Evolutionary conservation across 1,140 invertebrate genomes (phyloP).

Genomic region (Papilio machaon): DNA sequence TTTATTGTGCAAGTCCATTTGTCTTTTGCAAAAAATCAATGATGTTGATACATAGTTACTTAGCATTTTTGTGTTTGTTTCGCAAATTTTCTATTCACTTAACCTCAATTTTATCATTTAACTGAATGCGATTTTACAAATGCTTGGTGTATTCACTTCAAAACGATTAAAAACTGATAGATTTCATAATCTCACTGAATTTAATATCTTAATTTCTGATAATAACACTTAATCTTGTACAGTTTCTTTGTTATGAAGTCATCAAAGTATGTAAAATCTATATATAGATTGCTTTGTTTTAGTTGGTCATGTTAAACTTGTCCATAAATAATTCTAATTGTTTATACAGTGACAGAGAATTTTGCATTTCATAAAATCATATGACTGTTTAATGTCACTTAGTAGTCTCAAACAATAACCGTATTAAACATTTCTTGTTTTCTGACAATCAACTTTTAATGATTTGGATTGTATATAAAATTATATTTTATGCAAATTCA

Average conservation of each 20-base stretch:
- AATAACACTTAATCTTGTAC: slow-evolving; percentile 26
- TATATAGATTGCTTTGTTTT: slow-evolving; percentile 70
- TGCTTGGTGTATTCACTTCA: not conserved
- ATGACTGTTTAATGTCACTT: not conserved
- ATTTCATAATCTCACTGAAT: slow-evolving; percentile 7
- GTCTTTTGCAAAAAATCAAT: slow-evolving; percentile 1
- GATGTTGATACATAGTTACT: not conserved
- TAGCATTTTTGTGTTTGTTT: slow-evolving; percentile 23
- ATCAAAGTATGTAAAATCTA: slow-evolving; percentile 59
- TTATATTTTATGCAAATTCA: not conserved
- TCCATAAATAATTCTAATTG: slow-evolving; percentile 12
- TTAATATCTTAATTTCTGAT: slow-evolving; percentile 21
- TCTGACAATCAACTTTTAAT: not conserved
- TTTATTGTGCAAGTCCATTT: not conserved
- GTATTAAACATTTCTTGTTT: not conserved
- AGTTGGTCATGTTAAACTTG: slow-evolving; percentile 19
- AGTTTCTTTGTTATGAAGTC: slow-evolving; percentile 72
- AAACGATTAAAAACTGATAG: not conserved
- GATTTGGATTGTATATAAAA: not conserved
- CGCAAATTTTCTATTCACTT: slow-evolving; percentile 39
- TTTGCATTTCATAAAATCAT: not conserved
- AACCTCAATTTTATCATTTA: slow-evolving; percentile 43
- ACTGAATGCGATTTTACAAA: not conserved
- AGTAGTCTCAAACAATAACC: not conserved
- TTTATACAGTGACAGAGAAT: not conserved